A percentile compares a stretch with the other conserved stretches of the same genome.
These are phyloP conservation scores for Clitarchus hookeri DNA, from an alignment of 2,888 invertebrate genomes.

Conservation along the genomic window DNA sequence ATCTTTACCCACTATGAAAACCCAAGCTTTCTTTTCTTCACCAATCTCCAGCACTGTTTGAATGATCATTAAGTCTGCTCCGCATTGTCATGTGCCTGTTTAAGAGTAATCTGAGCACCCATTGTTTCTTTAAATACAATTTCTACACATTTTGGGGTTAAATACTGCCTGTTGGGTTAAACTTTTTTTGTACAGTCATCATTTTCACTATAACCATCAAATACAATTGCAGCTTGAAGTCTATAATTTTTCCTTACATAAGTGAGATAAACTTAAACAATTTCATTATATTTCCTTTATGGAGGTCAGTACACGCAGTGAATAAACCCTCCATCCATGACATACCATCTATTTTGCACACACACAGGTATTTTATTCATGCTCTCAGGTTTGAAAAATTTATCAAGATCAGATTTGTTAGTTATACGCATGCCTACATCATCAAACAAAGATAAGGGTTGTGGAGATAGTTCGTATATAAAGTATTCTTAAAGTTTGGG, in stretches of 20 bases:
- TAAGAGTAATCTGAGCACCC: background rate
- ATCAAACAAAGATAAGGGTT: too few species aligned
- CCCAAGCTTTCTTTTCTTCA: background rate
- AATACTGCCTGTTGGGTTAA: background rate
- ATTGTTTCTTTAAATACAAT: background rate
- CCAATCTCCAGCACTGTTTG: background rate
- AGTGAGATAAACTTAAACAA: background rate
- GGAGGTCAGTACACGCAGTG: background rate
- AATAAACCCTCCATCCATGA: background rate
- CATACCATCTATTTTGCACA: background rate
- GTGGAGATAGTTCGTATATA: too few species aligned
- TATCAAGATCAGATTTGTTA: too few species aligned
- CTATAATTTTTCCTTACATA: background rate
- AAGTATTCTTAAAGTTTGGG: too few species aligned
- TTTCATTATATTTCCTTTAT: background rate
- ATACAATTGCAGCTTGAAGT: background rate
- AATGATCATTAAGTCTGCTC: background rate
- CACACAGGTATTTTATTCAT: too few species aligned
- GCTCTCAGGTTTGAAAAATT: too few species aligned
- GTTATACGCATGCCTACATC: too few species aligned
- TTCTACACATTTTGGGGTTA: background rate
- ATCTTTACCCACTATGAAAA: background rate
- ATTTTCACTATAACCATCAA: background rate
- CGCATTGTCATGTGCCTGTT: background rate
- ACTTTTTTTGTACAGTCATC: background rate